These are phyloP conservation scores for Pyrgilauda ruficollis DNA, from an alignment of 2,113 vertebrate genomes.

Conservation along the genomic window DNA sequence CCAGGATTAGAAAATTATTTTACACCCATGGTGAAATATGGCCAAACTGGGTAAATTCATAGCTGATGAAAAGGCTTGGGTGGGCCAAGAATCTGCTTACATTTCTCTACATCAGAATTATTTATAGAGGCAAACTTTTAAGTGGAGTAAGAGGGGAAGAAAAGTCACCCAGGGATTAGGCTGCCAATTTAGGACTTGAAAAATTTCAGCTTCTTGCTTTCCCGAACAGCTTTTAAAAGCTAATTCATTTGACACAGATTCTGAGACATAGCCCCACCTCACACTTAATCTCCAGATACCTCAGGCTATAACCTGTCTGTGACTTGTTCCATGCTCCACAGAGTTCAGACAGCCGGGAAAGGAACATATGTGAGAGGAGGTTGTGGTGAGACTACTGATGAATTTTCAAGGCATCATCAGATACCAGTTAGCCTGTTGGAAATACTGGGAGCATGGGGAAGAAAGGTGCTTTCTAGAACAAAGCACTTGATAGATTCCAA, in stretches of 20 bases:
- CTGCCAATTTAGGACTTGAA: slow-evolving; percentile 15
- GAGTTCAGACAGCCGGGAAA: background rate
- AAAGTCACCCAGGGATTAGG: background rate
- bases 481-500: background rate
- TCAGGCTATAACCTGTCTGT: background rate
- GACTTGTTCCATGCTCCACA: background rate
- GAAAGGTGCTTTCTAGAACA: background rate
- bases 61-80: background rate
- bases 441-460: background rate
- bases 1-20: background rate
- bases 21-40: background rate
- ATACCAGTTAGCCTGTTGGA: background rate
- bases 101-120: background rate
- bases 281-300: background rate
- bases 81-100: background rate
- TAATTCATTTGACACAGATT: slow-evolving; percentile 28
- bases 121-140: slow-evolving; percentile 2
- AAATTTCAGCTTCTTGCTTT: slow-evolving; percentile 6
- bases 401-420: background rate
- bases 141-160: background rate
- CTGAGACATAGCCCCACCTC: background rate
- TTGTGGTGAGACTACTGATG: background rate
- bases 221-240: background rate
- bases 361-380: background rate
- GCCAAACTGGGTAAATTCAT: background rate